Evolutionary conservation across 1,140 invertebrate genomes (phyloP), one percentile per base, ranked within the genome.

Genomic region (Penaeus chinensis): DNA sequence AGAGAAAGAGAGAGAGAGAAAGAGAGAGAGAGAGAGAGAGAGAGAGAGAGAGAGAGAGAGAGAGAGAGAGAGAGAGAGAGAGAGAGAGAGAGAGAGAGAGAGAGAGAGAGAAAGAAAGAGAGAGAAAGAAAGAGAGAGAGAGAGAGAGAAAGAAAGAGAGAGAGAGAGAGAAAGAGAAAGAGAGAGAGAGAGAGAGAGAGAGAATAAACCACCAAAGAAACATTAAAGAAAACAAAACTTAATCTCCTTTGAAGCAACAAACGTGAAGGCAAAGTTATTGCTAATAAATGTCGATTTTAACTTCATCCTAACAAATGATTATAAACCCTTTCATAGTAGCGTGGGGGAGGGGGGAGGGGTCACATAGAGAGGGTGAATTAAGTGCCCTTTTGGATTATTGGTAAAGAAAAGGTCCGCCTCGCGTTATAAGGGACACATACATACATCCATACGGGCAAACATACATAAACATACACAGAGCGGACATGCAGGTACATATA

Each of bases 31-130:
- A 8, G 66, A 69, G 66, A 69, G 66, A 69, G 66, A 69, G 66
- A 69, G 66, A 69, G 66, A 69, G 66, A 69, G 66, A 69, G 66
- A 69, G 66, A 69, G 66, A 69, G 66, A 69, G 66, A 69, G 66
- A 69, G 66, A 69, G 66, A 69, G 66, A 69, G 10, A 69, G 66
- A 69, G 66, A 69, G 66, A 69, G 66, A 69, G 66, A 69, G 10
- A 7, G 65, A 18, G 10, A 69, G 66, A 16, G 10, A 69, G 10
- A 18, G 27, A 4, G 5, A 69, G 65, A 27, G 27, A 69, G 66
- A 69, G 66, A 69, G 27, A 69, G 66, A 22, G 13, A 69, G 27
- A n/a, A n/a, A 60, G 2, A 81, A 5, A 0, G 0, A n/a, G 4
- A 37, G 20, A 1, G 2, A 13, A 42, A 42, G 20, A 16, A 2